Evolutionary conservation across 2,797 vertebrate genomes (phyloP).

Genomic region (Enteromius treurensis): DNA sequence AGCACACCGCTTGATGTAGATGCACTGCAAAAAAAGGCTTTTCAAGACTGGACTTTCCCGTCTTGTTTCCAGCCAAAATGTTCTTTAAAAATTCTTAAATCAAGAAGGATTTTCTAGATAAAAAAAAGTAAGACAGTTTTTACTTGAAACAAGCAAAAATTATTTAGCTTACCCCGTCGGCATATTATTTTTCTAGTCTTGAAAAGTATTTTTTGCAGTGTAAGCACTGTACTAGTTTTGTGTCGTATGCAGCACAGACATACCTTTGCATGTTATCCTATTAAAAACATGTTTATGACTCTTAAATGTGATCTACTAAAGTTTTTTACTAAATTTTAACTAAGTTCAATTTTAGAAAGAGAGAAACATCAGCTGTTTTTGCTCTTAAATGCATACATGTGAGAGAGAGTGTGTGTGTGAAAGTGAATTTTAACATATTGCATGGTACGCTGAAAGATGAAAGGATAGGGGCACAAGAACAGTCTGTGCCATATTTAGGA

Average conservation of each 20-base stretch:
- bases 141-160: no score
- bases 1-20: neutral
- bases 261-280: neutral
- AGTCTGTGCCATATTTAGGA: constrained; percentile 5
- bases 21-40: no score
- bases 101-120: no score
- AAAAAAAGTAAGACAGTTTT: no score
- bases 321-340: neutral
- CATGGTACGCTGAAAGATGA: constrained; percentile 1
- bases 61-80: no score
- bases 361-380: neutral
- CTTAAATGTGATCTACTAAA: neutral
- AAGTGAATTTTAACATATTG: neutral
- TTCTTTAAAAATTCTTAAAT: no score
- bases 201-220: no score
- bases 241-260: neutral
- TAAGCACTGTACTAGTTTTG: neutral
- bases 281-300: neutral
- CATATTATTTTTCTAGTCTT: no score
- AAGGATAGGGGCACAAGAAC: constrained; percentile 16
- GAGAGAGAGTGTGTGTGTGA: neutral
- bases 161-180: no score
- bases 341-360: neutral
- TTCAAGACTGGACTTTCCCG: no score
- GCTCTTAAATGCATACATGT: neutral